phyloP scores from a whole-genome alignment of 2,888 invertebrate genomes.

The Lasioglossum marginatum region DNA sequence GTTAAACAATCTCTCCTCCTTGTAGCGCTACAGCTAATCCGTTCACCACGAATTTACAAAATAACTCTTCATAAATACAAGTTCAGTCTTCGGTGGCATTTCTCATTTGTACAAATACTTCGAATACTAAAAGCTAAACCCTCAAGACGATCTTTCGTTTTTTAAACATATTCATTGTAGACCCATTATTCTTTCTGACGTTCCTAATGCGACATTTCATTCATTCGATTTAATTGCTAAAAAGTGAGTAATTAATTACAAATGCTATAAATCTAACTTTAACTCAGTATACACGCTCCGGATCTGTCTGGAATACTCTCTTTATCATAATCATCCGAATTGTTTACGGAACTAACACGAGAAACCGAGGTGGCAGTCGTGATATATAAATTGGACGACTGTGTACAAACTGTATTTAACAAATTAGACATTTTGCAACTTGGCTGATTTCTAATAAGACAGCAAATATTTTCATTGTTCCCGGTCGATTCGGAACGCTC shows the following conservation, averaged over 20 bases:
- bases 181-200: neutral
- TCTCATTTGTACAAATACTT: constrained; percentile 4
- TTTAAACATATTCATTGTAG: neutral
- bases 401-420: constrained; percentile 35
- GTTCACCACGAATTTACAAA: constrained; percentile 16
- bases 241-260: neutral
- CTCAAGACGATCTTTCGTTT: neutral
- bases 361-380: constrained; percentile 51
- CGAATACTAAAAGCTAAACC: constrained; percentile 26
- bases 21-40: constrained; percentile 6
- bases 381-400: constrained; percentile 52
- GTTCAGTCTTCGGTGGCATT: constrained; percentile 2
- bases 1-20: neutral
- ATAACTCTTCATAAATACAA: constrained; percentile 3
- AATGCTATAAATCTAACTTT: neutral
- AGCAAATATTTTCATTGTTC: neutral
- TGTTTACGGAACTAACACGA: neutral
- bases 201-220: neutral
- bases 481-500: neutral
- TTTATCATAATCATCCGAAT: neutral
- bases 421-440: constrained; percentile 6
- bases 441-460: neutral
- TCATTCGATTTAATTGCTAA: neutral
- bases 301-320: neutral
- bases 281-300: constrained; percentile 41